Evolutionary conservation across 2,888 invertebrate species (phyloP).

Genomic region (Dastarcus helophoroides): DNA sequence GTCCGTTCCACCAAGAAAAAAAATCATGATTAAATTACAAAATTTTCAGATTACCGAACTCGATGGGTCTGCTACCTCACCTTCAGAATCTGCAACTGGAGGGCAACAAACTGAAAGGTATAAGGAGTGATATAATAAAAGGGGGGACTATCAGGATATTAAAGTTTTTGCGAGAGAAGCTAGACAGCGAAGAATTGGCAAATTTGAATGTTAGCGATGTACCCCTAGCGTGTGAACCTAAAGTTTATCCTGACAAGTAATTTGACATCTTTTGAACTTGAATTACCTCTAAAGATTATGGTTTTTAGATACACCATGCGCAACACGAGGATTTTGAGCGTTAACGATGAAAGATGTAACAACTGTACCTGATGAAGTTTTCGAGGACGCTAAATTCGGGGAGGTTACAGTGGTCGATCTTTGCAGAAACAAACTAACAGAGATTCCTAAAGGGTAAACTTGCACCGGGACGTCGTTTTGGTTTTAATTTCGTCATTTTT

Average conservation of each 20-base stretch:
- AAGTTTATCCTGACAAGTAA: slow-evolving; percentile 30
- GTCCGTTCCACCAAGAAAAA: no score
- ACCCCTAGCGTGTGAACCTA: slow-evolving; percentile 1
- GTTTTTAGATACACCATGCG: slow-evolving; percentile 43
- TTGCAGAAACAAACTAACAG: slow-evolving; percentile 63
- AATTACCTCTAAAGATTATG: slow-evolving; percentile 3
- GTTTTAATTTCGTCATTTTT: slow-evolving; percentile 1
- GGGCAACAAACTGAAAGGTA: slow-evolving; percentile 73
- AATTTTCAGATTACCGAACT: slow-evolving; percentile 49
- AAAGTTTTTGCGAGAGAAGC: slow-evolving; percentile 60
- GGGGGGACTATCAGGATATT: slow-evolving; percentile 76
- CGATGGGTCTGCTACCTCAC: slow-evolving; percentile 59
- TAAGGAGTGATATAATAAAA: slow-evolving; percentile 71
- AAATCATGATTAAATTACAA: slow-evolving; percentile 9
- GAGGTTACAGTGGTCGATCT: slow-evolving; percentile 67
- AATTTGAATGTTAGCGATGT: slow-evolving; percentile 8
- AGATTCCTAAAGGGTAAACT: slow-evolving; percentile 56
- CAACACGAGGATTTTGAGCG: slow-evolving; percentile 45
- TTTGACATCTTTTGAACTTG: no score
- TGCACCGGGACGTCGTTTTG: slow-evolving; percentile 8
- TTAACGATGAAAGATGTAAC: slow-evolving; percentile 52
- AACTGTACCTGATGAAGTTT: slow-evolving; percentile 58
- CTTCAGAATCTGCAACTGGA: slow-evolving; percentile 73
- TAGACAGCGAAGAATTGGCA: slow-evolving; percentile 24
- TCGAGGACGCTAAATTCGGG: slow-evolving; percentile 57